Percentiles rank a stretch among this genome's conserved stretches.
phyloP scores from a whole-genome alignment of 23 tunicate species.

The Phallusia fumigata region DNA sequence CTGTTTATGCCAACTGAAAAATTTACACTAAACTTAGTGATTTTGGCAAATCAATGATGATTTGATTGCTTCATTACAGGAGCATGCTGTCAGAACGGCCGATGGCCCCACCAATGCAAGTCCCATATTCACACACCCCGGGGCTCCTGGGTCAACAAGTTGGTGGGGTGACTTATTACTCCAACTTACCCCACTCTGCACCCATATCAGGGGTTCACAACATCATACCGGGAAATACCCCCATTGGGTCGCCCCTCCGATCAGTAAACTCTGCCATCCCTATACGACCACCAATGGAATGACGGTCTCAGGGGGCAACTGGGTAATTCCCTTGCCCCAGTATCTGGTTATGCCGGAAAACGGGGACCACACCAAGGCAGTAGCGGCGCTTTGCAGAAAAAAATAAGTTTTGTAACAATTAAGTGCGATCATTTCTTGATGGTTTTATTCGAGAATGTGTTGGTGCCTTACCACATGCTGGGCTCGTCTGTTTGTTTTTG shows the following conservation, averaged over 20 bases:
- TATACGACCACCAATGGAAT: slow-evolving; percentile 43
- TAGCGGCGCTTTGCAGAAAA: too few species aligned
- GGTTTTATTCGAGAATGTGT: too few species aligned
- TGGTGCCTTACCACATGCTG: too few species aligned
- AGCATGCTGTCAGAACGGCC: slow-evolving; percentile 20
- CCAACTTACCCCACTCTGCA: slow-evolving; percentile 47
- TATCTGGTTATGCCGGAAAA: background rate
- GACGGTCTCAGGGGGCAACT: background rate
- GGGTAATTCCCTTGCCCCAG: background rate
- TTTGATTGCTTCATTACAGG: too few species aligned
- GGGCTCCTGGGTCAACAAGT: slow-evolving; percentile 65
- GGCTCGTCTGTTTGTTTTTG: too few species aligned
- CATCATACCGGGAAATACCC: slow-evolving; percentile 29
- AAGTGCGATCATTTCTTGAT: too few species aligned
- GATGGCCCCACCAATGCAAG: slow-evolving; percentile 32
- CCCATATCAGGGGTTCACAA: slow-evolving; percentile 32
- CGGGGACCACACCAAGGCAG: too few species aligned
- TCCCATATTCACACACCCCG: slow-evolving; percentile 41
- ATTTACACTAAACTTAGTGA: too few species aligned
- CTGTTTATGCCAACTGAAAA: too few species aligned
- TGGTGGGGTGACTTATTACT: slow-evolving; percentile 81
- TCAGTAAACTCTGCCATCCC: slow-evolving; percentile 67
- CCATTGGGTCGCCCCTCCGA: slow-evolving; percentile 51
- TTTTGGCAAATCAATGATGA: too few species aligned
- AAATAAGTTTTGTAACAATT: too few species aligned